Percentiles rank a stretch among this genome's conserved stretches.
Evolutionary conservation across 2,888 invertebrate genomes (phyloP).

Genomic region (Nymphalis polychloros): DNA sequence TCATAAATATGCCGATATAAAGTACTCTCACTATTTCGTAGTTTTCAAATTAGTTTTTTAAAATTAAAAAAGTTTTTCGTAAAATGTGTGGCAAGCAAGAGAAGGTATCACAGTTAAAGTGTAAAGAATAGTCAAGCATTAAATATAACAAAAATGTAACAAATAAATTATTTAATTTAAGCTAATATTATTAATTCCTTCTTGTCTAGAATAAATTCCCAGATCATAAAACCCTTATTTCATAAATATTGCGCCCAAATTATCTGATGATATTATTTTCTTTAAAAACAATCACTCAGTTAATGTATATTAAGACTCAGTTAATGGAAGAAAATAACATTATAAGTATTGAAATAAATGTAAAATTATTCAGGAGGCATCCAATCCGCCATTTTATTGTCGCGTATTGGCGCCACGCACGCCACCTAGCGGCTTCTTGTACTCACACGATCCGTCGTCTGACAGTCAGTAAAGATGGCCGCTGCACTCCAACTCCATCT

Average conservation of each 20-base stretch:
- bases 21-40: conserved; percentile 5
- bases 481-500: conserved; percentile 47
- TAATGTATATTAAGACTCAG: conserved; percentile 1
- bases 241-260: not conserved
- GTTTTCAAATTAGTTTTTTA: not conserved
- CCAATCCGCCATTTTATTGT: conserved; percentile 62
- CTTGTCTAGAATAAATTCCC: no score
- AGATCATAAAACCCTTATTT: not conserved
- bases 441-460: conserved; percentile 63
- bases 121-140: no score
- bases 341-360: conserved; percentile 48
- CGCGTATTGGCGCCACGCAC: conserved; percentile 65
- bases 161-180: no score
- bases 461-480: conserved; percentile 65
- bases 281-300: not conserved
- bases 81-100: no score
- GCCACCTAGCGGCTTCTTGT: conserved; percentile 69
- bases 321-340: conserved; percentile 14
- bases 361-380: conserved; percentile 75
- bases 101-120: no score
- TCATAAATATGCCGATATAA: conserved; percentile 29
- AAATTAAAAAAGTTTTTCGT: not conserved
- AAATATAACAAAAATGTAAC: no score
- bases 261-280: not conserved
- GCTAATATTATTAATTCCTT: no score